Percentiles rank a stretch among this genome's conserved stretches.
Conservation (phyloP, 2,797 vertebrate genomes). For the Podargus strigoides region DNA sequence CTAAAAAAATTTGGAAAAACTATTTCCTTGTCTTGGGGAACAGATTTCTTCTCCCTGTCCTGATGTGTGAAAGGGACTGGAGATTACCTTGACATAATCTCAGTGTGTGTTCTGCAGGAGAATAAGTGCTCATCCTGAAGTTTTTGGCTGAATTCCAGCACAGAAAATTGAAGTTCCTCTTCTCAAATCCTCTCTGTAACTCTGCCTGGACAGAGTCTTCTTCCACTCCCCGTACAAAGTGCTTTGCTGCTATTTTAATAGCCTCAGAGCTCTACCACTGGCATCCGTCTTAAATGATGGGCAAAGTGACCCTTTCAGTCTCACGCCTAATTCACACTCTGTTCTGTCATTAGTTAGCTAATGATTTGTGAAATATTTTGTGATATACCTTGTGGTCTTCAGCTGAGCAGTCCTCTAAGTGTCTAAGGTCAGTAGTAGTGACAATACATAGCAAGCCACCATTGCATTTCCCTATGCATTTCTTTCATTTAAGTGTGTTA, state of each 20-base stretch:
- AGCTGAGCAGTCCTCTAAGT: neutral
- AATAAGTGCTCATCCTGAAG: neutral
- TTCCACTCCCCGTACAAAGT: neutral
- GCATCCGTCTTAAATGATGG: neutral
- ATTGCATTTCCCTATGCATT: neutral
- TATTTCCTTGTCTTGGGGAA: neutral
- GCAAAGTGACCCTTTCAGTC: conserved; percentile 25
- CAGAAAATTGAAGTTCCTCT: neutral
- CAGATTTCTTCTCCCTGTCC: neutral
- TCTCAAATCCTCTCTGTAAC: neutral
- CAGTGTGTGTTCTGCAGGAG: neutral
- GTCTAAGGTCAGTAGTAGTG: neutral
- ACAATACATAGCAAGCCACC: neutral
- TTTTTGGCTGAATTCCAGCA: neutral
- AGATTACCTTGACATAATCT: neutral
- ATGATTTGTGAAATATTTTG: conserved; percentile 54
- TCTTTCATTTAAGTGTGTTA: neutral
- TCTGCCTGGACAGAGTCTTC: neutral
- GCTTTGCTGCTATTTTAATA: neutral
- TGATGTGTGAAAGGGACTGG: neutral
- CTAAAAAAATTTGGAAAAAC: neutral
- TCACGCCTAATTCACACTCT: neutral
- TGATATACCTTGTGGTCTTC: conserved; percentile 20
- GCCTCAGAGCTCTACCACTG: neutral
- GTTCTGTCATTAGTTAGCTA: conserved; percentile 41